Conservation (phyloP, 2,888 invertebrate genomes). For the Slavum lentiscoides region DNA sequence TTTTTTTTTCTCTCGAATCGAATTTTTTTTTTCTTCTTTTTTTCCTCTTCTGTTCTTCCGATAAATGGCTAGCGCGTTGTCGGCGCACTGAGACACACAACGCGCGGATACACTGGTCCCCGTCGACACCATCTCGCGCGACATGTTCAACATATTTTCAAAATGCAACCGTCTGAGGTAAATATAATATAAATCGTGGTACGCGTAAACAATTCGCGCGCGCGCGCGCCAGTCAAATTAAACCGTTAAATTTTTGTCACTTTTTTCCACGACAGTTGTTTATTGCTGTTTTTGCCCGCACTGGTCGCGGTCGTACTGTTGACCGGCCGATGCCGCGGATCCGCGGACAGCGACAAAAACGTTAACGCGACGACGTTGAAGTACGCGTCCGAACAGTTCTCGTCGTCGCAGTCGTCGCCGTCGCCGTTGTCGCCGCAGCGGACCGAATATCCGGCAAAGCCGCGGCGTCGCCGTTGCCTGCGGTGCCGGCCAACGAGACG, state of each 20-base stretch:
- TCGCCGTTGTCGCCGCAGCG: too few species aligned
- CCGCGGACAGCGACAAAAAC: not conserved
- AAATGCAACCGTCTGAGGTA: slow-evolving; percentile 38
- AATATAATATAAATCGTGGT: not conserved
- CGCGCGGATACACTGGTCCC: not conserved
- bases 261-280: slow-evolving; percentile 17
- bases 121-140: slow-evolving; percentile 4
- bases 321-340: slow-evolving; percentile 9
- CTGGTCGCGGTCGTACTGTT: not conserved
- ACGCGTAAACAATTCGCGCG: not conserved
- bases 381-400: not conserved
- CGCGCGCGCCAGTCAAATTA: too few species aligned
- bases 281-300: not conserved
- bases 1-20: too few species aligned
- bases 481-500: not conserved
- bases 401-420: not conserved
- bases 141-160: slow-evolving; percentile 20
- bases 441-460: not conserved
- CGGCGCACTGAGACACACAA: too few species aligned
- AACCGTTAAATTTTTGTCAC: too few species aligned
- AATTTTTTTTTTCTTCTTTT: too few species aligned
- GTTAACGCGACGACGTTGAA: not conserved
- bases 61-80: slow-evolving; percentile 11
- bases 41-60: not conserved
- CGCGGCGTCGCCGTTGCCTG: not conserved